Evolutionary conservation across 2,888 invertebrate species (phyloP).

Genomic region (Hermaeophaga mercurialis): DNA sequence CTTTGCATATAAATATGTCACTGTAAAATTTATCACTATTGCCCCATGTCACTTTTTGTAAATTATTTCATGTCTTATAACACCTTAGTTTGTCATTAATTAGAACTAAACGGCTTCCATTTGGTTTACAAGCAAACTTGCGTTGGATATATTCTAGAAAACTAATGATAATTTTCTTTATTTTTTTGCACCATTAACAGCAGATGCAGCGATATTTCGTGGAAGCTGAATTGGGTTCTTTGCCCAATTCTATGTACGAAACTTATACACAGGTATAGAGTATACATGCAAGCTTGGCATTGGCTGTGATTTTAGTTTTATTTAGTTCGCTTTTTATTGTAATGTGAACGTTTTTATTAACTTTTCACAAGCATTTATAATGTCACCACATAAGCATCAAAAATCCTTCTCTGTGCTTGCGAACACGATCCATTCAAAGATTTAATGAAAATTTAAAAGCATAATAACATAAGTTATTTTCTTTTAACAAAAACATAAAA

Average conservation of each 20-base stretch:
- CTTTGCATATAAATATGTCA: too few relatives aligned
- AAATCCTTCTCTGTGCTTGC: too few relatives aligned
- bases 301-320: conserved; percentile 19
- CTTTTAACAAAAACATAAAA: too few relatives aligned
- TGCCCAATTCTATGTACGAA: conserved; percentile 58
- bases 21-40: too few relatives aligned
- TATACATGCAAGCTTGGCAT: conserved; percentile 30
- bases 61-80: too few relatives aligned
- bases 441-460: too few relatives aligned
- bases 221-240: conserved; percentile 80
- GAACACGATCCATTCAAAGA: too few relatives aligned
- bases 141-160: background rate
- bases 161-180: conserved; percentile 24
- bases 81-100: conserved; percentile 9
- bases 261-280: conserved; percentile 55
- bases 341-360: conserved; percentile 20
- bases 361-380: background rate
- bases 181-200: conserved; percentile 55
- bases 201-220: conserved; percentile 81
- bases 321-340: conserved; percentile 21
- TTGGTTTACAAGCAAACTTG: conserved; percentile 2
- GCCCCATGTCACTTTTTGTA: too few relatives aligned
- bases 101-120: conserved; percentile 1
- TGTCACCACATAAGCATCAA: too few relatives aligned
- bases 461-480: too few relatives aligned